phyloP scores from a whole-genome alignment of 2,888 invertebrate species.

The Dinocampus coccinellae region DNA sequence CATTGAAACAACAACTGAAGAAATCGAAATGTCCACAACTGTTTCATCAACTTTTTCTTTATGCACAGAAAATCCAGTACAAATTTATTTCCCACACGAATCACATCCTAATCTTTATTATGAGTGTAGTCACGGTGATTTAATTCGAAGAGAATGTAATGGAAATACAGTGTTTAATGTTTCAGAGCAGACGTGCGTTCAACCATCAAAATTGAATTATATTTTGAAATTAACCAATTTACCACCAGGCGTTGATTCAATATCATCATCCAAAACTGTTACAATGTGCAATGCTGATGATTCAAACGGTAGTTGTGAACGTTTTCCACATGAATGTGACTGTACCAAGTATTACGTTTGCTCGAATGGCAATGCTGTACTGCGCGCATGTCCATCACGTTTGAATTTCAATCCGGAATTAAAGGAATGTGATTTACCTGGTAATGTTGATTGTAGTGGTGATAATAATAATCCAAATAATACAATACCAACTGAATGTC shows the following conservation, averaged over 20 bases:
- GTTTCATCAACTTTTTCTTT: background rate
- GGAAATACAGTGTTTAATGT: constrained; percentile 6
- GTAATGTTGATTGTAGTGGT: constrained; percentile 33
- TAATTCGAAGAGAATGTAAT: constrained; percentile 6
- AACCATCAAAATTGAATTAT: constrained; percentile 11
- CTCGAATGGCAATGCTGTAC: constrained; percentile 23
- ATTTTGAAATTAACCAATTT: background rate
- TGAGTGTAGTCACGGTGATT: constrained; percentile 16
- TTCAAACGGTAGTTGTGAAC: constrained; percentile 25
- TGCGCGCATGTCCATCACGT: constrained; percentile 38
- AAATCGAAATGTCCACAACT: background rate
- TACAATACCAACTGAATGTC: constrained; percentile 34
- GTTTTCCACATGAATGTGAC: constrained; percentile 46
- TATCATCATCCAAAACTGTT: background rate
- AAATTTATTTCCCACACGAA: constrained; percentile 15
- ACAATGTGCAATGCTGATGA: constrained; percentile 7
- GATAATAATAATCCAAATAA: constrained; percentile 18
- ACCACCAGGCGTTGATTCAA: background rate
- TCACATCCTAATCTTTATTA: constrained; percentile 19
- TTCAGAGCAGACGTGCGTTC: constrained; percentile 7
- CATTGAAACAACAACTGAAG: background rate
- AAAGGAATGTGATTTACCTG: constrained; percentile 41
- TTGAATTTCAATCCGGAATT: constrained; percentile 38
- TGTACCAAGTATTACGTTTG: constrained; percentile 49
- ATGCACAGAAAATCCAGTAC: background rate